Percentiles rank a stretch among this genome's conserved stretches.
Conservation (phyloP, 1,140 invertebrate genomes). For the Leptinotarsa lineolata region DNA sequence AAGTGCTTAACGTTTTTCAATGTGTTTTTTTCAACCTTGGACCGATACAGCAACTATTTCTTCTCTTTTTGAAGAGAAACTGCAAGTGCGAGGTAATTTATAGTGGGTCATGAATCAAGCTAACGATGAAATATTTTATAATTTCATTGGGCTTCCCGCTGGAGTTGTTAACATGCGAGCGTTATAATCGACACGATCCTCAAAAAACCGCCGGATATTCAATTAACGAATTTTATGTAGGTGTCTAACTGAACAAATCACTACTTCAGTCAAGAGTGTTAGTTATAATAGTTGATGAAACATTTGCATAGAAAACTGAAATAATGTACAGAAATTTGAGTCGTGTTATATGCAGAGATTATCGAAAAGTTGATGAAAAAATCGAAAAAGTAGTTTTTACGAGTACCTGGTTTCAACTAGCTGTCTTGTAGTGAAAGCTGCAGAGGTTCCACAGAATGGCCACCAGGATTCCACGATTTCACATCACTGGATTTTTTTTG, state of each 20-base stretch:
- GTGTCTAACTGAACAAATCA: slow-evolving; percentile 10
- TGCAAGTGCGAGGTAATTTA: not conserved
- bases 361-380: too few relatives aligned
- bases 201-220: not conserved
- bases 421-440: too few relatives aligned
- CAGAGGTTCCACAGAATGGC: too few relatives aligned
- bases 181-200: not conserved
- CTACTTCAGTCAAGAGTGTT: not conserved
- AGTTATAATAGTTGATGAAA: not conserved
- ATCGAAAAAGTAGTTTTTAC: too few relatives aligned
- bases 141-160: slow-evolving; percentile 9
- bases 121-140: slow-evolving; percentile 4
- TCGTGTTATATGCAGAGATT: too few relatives aligned
- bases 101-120: not conserved
- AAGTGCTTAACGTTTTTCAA: not conserved
- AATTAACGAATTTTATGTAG: slow-evolving; percentile 11
- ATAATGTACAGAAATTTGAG: too few relatives aligned
- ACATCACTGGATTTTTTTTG: too few relatives aligned
- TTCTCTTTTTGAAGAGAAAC: too few relatives aligned
- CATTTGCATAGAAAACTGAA: not conserved
- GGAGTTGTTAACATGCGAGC: slow-evolving; percentile 14
- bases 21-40: too few relatives aligned
- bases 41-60: too few relatives aligned
- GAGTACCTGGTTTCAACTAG: too few relatives aligned
- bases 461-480: too few relatives aligned